Percentiles rank a stretch among this genome's conserved stretches.
phyloP scores from a whole-genome alignment of 2,797 vertebrate genomes.

The Gymnodraco acuticeps region DNA sequence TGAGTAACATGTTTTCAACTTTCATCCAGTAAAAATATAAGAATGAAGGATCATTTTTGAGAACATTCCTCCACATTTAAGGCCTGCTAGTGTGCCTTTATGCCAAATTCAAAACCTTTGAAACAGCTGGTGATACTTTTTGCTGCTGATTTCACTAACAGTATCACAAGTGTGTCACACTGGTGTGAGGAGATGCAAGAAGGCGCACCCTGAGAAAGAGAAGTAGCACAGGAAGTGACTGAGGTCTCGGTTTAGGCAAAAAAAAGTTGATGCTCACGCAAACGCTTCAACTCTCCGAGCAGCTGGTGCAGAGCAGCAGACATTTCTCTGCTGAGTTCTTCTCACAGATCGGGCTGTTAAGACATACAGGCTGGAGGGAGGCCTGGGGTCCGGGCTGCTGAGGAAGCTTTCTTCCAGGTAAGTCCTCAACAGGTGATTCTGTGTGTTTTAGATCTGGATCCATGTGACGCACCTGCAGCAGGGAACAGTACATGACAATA shows the following conservation, averaged over 20 bases:
- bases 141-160: not conserved
- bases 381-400: conserved; percentile 67
- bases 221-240: conserved; percentile 87
- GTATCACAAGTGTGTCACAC: conserved; percentile 9
- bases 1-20: not conserved
- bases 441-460: not conserved
- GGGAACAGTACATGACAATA: not conserved
- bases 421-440: conserved; percentile 1
- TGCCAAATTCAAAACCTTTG: not conserved
- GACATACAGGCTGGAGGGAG: conserved; percentile 71
- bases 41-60: not conserved
- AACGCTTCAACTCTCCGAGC: conserved; percentile 32
- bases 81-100: not conserved
- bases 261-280: conserved; percentile 36
- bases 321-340: conserved; percentile 46
- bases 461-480: not conserved
- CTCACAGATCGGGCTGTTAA: conserved; percentile 19
- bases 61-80: not conserved
- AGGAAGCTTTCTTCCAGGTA: conserved; percentile 79
- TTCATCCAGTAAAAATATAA: not conserved
- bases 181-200: conserved; percentile 28
- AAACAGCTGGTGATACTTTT: not conserved
- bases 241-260: conserved; percentile 71
- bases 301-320: conserved; percentile 37
- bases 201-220: conserved; percentile 64